Base-by-base conservation (phyloP, 2,113 vertebrate species). In the Pelusios castaneus region DNA sequence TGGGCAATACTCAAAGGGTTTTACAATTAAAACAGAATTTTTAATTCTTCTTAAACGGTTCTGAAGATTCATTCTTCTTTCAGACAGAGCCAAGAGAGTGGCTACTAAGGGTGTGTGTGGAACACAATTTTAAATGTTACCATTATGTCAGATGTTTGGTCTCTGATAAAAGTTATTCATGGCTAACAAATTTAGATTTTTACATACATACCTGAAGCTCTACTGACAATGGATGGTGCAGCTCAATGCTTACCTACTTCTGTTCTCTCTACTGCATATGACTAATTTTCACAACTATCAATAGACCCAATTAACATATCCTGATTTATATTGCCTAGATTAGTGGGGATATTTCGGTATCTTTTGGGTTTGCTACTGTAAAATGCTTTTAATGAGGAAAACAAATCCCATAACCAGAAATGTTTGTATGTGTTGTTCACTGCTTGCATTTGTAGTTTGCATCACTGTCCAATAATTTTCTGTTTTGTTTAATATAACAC, bases 101-200 rank as follows among this genome's bases (percentile, higher is more conserved):
- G 55, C 92, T 96, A 76, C 31, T 83, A 60, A 83, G 52, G 11
- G 89, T 0, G 0, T 70, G 92, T 91, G 82, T 96, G 84, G 70
- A 86, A 87, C 82, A 92, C 16, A 34, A 60, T 21, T 90, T 76
- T 92, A 91, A 93, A 90, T 95, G 94, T 76, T 92, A 43, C 14
- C 86, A n/a, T 67, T 43, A 47, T 70, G 91, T 93, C 76, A 92
- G 88, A 87, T 0, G 9, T 43, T 93, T 4, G 45, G 16, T 87
- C 0, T 0, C 51, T 76, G 80, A 90, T 88, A 47, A 93, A 91
- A 93, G 67, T 9, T 4, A 1, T 80, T 86, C 0, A 0, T 41
- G 6, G 76, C 41, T 91, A 88, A 87, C 13, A 85, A 60, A 89
- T 90, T 76, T 43, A 81, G 70, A 84, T 70, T 89, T 85, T 94